Conservation (phyloP, 2,113 vertebrate genomes). For the Melospiza georgiana region DNA sequence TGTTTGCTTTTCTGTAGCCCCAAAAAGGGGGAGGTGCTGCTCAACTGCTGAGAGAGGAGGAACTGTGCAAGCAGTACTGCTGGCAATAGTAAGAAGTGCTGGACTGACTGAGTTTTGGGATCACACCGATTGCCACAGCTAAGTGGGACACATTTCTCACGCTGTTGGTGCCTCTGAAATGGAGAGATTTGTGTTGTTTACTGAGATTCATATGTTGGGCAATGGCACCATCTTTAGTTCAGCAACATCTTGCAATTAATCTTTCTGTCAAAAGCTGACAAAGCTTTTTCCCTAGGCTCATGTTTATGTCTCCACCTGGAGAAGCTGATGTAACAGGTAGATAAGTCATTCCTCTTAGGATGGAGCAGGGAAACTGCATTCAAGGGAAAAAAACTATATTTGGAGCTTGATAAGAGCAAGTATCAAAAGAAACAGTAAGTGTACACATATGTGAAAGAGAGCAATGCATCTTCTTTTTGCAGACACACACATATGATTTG, state of each 20-base stretch:
- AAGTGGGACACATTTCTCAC: background rate
- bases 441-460: background rate
- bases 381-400: background rate
- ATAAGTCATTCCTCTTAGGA: background rate
- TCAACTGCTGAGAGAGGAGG: background rate
- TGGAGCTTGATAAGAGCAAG: background rate
- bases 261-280: slow-evolving; percentile 46
- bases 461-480: background rate
- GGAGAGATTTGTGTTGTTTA: background rate
- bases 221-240: background rate
- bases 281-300: background rate
- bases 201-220: background rate
- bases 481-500: background rate
- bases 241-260: background rate
- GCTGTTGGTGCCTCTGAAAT: background rate
- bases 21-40: background rate
- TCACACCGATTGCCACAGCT: background rate
- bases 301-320: background rate
- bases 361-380: background rate
- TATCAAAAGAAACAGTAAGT: background rate
- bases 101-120: background rate
- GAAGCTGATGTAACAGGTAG: background rate
- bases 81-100: background rate
- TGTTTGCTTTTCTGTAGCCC: background rate
- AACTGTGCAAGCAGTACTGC: background rate